Percentiles rank a stretch among this genome's conserved stretches.
Conservation (phyloP, 2,888 invertebrate species). For the Catocala nupta region DNA sequence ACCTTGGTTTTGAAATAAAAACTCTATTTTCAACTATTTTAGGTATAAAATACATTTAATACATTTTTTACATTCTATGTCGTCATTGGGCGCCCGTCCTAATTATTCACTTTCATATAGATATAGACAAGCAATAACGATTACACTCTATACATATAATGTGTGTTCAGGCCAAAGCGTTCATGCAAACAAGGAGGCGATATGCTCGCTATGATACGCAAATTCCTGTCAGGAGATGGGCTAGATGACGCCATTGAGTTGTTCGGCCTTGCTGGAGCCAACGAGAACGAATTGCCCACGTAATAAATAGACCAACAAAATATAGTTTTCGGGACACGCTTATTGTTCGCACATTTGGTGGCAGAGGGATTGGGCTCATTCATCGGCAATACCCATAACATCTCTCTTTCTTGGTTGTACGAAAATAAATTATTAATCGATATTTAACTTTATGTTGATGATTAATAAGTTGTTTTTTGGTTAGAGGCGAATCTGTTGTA, state of each 20-base stretch:
- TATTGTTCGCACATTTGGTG: conserved; percentile 60
- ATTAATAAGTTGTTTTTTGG: conserved; percentile 30
- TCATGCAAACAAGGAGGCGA: conserved; percentile 65
- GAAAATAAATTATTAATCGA: conserved; percentile 19
- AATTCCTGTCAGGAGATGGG: conserved; percentile 78
- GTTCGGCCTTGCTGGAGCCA: conserved; percentile 70
- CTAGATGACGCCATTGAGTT: conserved; percentile 73
- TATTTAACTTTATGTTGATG: conserved; percentile 29
- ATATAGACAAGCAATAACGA: not conserved
- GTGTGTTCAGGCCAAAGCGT: conserved; percentile 75
- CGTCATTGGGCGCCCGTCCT: too few species aligned
- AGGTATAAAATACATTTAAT: too few species aligned
- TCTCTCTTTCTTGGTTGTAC: conserved; percentile 6
- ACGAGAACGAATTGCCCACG: conserved; percentile 72
- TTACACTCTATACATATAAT: conserved; percentile 43
- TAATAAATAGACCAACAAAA: conserved; percentile 57
- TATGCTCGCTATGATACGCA: conserved; percentile 75
- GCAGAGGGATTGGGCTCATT: conserved; percentile 62
- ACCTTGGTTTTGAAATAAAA: too few species aligned
- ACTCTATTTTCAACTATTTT: too few species aligned
- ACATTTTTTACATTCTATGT: too few species aligned
- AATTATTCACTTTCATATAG: too few species aligned
- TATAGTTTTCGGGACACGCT: conserved; percentile 61
- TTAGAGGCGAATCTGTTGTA: conserved; percentile 32
- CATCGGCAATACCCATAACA: conserved; percentile 43